Conservation (phyloP, 53 echinoderm and acorn worm species). For the Patiria pectinifera region DNA sequence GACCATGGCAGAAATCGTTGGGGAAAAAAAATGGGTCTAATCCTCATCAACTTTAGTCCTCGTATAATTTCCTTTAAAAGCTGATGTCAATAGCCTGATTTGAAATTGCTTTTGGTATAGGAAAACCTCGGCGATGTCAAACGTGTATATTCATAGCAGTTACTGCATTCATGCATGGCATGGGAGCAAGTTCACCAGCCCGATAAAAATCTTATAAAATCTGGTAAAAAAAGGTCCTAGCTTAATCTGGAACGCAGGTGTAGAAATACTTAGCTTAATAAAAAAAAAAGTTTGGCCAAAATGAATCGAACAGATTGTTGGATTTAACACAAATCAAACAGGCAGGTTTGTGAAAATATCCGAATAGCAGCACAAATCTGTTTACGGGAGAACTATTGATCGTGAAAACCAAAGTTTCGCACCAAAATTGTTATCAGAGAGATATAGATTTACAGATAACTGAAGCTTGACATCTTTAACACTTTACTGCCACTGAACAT, state of each 20-base stretch:
- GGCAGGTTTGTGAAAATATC: not conserved
- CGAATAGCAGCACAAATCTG: not conserved
- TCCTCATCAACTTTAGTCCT: conserved; percentile 8
- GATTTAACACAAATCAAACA: not conserved
- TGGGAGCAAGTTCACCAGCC: no score
- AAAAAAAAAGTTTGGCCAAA: not conserved
- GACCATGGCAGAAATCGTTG: not conserved
- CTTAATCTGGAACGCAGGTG: not conserved
- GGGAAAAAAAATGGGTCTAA: not conserved
- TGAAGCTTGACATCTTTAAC: not conserved
- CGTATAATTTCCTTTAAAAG: not conserved
- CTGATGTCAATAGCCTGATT: not conserved
- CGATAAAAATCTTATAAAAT: no score
- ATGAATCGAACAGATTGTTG: not conserved
- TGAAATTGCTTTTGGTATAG: not conserved
- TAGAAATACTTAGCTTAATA: not conserved
- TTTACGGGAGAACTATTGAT: not conserved
- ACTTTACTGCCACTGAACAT: not conserved
- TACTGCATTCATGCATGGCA: no score
- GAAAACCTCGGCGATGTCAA: not conserved
- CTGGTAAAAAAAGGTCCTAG: no score
- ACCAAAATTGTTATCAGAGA: not conserved
- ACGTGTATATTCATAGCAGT: not conserved
- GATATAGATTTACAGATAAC: not conserved
- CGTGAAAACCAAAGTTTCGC: not conserved